Base-by-base conservation (phyloP, 2,888 invertebrate genomes). In the Chouioia cunea region DNA sequence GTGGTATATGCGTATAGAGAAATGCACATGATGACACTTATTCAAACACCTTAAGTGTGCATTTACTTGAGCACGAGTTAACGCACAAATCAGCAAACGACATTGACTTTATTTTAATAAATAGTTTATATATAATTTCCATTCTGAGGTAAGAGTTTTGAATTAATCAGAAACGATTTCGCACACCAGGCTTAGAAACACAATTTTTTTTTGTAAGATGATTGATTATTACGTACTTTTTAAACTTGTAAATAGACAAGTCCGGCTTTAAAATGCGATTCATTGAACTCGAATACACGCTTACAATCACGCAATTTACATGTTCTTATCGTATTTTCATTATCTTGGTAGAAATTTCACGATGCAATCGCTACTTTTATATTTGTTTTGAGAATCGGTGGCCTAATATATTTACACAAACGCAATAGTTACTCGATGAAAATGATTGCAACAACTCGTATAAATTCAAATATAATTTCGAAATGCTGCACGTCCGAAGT, bases 101-200 rank as follows among this genome's bases (percentile, higher is more conserved):
- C 58, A 58, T 47, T 68, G 23, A 62, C 52, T 44, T 27, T 56
- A 60, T 27, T 23, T 56, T 16, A 54, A 16, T 47, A 48, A 56
- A 52, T 60, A 63, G 58, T 58, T 66, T 27, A 66, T 66, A 57
- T 65, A 70, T 64, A 59, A 70, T 59, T 70, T 64, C 53, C 54
- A 59, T 65, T 36, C 59, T 44, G 16, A 36, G 53, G 27, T 23
- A 15, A 52, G 10, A 36, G 36, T 36, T 36, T 36, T 36, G 36
- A 36, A 36, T 6, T 36, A 36, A 36, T 36, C 12, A 36, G 10
- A 36, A 36, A 36, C 36, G 1, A 36, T 10, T 12, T 36, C 10
- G 36, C 12, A 12, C 36, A 6, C 36, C 36, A 36, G 10, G 10
- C 6, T 36, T 36, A 10, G 36, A 36, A 36, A 36, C 6, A 27